phyloP scores from a whole-genome alignment of 2,797 vertebrate genomes.

The Amazonetta brasiliensis region DNA sequence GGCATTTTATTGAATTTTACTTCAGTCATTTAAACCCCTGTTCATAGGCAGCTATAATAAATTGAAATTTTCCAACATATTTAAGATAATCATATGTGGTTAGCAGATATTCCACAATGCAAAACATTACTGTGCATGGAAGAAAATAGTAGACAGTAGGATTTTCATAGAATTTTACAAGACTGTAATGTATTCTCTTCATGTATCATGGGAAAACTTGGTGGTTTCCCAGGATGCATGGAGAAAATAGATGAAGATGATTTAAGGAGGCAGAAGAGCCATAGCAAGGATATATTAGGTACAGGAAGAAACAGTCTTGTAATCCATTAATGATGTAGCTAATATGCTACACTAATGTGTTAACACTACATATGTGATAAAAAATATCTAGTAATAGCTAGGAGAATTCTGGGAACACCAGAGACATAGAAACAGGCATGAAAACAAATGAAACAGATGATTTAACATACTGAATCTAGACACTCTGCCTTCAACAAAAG shows the following conservation, averaged over 20 bases:
- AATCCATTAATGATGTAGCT: background rate
- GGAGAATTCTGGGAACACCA: background rate
- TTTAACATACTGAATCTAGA: background rate
- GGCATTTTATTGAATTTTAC: background rate
- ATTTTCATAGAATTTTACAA: background rate
- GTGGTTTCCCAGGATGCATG: background rate
- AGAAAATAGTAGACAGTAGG: background rate
- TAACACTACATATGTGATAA: background rate
- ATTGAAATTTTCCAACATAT: rapidly evolving
- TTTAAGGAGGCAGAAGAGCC: background rate
- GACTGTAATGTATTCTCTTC: background rate
- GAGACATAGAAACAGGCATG: background rate
- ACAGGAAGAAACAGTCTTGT: background rate
- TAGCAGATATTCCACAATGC: background rate
- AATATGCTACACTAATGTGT: background rate
- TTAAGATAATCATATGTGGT: background rate
- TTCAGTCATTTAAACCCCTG: background rate
- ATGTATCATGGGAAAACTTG: background rate
- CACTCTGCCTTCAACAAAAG: background rate
- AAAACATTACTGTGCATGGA: background rate
- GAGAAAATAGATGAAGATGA: background rate
- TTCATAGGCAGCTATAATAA: background rate
- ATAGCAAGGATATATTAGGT: background rate
- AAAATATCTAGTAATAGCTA: background rate
- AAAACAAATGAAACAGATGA: background rate